These are phyloP conservation scores for Melieria omissa DNA, from an alignment of 2,888 invertebrate species.

Conservation along the genomic window DNA sequence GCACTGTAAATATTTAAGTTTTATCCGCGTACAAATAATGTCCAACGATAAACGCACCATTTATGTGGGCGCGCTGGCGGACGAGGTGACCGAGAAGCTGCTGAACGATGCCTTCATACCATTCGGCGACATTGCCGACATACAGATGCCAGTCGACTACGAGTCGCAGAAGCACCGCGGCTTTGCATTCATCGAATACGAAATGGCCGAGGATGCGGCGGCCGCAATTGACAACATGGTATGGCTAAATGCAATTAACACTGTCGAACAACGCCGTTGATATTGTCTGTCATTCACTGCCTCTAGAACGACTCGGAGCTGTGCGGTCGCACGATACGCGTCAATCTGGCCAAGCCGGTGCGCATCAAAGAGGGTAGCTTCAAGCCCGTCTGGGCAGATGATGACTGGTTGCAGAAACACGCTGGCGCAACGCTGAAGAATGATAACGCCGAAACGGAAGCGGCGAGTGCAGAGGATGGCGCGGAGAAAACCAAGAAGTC, in stretches of 20 bases:
- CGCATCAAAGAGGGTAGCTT: constrained; percentile 95
- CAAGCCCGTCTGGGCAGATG: constrained; percentile 97
- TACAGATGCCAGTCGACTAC: constrained; percentile 96
- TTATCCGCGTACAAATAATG: constrained; percentile 50
- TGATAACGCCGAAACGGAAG: constrained; percentile 54
- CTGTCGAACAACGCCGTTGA: background rate
- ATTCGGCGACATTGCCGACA: constrained; percentile 98
- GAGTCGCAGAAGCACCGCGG: constrained; percentile 97
- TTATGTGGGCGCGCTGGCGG: constrained; percentile 88
- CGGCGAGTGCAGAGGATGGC: constrained; percentile 63
- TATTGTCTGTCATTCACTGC: constrained; percentile 30
- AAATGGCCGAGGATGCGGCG: constrained; percentile 96
- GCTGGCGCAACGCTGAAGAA: constrained; percentile 85
- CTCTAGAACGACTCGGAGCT: constrained; percentile 94
- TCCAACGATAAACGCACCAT: constrained; percentile 82
- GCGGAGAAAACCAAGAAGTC: constrained; percentile 50
- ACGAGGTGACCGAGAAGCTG: constrained; percentile 96
- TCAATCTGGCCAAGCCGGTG: constrained; percentile 97
- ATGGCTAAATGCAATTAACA: constrained; percentile 41
- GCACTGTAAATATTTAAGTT: too few relatives aligned
- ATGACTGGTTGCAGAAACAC: constrained; percentile 97
- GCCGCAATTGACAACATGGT: constrained; percentile 99
- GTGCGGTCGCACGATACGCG: constrained; percentile 94
- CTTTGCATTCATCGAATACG: constrained; percentile 99
- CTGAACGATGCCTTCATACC: constrained; percentile 97